phyloP scores from a whole-genome alignment of 2,797 vertebrate species.

The Euphonia xanthogaster region DNA sequence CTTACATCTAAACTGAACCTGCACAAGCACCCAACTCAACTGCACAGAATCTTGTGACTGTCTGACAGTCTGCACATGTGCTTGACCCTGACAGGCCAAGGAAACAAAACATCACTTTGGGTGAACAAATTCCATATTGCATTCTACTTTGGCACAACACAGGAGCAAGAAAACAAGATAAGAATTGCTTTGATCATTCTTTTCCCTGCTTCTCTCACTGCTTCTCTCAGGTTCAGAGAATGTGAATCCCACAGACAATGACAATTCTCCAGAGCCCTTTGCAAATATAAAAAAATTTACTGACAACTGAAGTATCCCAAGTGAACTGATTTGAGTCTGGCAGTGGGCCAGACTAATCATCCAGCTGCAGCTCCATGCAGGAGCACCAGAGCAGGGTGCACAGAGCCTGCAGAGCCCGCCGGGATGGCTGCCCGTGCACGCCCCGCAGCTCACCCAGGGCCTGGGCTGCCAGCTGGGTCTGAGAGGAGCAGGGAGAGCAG shows the following conservation, averaged over 20 bases:
- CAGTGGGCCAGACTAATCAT: not conserved
- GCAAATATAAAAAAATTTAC: not conserved
- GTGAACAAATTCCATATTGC: not conserved
- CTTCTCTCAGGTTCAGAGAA: not conserved
- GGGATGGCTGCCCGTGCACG: not conserved
- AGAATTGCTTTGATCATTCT: not conserved
- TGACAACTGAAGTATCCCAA: not conserved
- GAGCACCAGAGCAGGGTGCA: not conserved
- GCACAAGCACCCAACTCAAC: not conserved
- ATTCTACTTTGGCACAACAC: not conserved
- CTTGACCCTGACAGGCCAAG: not conserved
- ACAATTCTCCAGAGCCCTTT: not conserved
- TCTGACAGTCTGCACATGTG: too few species aligned
- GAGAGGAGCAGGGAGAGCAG: not conserved
- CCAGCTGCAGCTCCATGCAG: not conserved
- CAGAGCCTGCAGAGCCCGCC: not conserved
- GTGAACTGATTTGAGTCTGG: not conserved
- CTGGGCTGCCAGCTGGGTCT: not conserved
- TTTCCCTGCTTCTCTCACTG: too few species aligned
- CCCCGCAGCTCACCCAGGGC: rapidly evolving
- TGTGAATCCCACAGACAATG: not conserved
- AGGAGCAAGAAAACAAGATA: not conserved
- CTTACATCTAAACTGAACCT: not conserved
- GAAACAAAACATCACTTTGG: not conserved
- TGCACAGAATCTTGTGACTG: not conserved